These are phyloP conservation scores for Lucinisca nassula DNA, from an alignment of 2,888 invertebrate genomes.

Conservation along the genomic window DNA sequence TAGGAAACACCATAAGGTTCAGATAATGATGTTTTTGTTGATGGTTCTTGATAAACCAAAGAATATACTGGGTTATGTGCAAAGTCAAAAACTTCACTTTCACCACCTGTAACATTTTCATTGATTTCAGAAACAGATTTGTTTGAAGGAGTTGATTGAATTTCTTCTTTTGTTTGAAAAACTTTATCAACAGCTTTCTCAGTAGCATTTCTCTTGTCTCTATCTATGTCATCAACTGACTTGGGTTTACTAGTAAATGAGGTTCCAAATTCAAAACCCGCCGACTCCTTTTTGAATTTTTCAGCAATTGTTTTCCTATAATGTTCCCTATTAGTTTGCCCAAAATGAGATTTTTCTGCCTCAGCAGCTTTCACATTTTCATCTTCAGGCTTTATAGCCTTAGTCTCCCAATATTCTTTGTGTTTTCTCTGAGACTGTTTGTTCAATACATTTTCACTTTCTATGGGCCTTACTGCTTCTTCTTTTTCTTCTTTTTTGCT, in stretches of 20 bases:
- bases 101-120: neutral
- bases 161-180: neutral
- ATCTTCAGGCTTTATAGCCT: neutral
- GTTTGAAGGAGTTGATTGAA: neutral
- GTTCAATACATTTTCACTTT: conserved; percentile 24
- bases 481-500: conserved; percentile 59
- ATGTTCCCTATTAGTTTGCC: neutral
- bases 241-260: conserved; percentile 51
- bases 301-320: neutral
- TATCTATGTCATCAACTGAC: neutral
- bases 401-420: conserved; percentile 50
- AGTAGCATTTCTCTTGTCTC: neutral
- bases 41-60: conserved; percentile 2
- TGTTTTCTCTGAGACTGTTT: conserved; percentile 50
- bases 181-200: neutral
- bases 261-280: conserved; percentile 62
- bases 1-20: neutral
- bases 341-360: neutral
- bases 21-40: neutral
- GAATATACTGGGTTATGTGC: neutral
- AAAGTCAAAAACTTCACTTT: neutral
- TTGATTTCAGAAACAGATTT: neutral
- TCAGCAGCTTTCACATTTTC: neutral
- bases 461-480: conserved; percentile 22
- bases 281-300: neutral